phyloP scores from a whole-genome alignment of 2,797 vertebrate species.

The Hydrolagus colliei region DNA sequence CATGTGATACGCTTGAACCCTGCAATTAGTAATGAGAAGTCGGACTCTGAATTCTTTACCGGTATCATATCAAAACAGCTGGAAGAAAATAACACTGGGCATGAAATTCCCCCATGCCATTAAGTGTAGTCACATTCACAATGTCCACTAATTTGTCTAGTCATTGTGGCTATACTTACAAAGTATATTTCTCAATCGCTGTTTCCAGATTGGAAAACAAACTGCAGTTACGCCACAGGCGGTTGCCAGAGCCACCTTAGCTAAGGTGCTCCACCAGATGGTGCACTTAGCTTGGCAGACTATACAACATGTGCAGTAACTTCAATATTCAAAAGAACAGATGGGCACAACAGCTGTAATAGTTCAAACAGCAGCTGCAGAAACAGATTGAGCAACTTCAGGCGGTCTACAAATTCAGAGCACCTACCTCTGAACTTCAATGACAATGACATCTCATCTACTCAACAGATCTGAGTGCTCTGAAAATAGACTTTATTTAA shows the following conservation, averaged over 20 bases:
- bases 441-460: too few relatives aligned
- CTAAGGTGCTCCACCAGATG: neutral
- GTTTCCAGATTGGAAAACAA: neutral
- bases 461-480: too few relatives aligned
- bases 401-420: neutral
- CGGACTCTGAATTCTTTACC: neutral
- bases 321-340: neutral
- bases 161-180: too few relatives aligned
- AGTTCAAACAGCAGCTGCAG: conserved; percentile 1
- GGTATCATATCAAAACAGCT: neutral
- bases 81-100: neutral
- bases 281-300: neutral
- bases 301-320: neutral
- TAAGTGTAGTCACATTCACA: too few relatives aligned
- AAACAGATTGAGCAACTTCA: neutral
- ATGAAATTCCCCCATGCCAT: too few relatives aligned
- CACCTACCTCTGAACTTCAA: neutral
- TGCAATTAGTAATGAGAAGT: too few relatives aligned
- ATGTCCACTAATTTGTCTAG: too few relatives aligned
- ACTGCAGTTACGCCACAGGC: neutral
- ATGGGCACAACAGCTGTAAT: conserved; percentile 4
- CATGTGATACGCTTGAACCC: too few relatives aligned
- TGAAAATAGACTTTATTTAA: too few relatives aligned
- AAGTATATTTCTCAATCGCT: too few relatives aligned
- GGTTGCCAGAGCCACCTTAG: neutral